These are phyloP conservation scores for Semnopithecus entellus DNA, from an alignment of 2,113 vertebrate species.

Conservation along the genomic window DNA sequence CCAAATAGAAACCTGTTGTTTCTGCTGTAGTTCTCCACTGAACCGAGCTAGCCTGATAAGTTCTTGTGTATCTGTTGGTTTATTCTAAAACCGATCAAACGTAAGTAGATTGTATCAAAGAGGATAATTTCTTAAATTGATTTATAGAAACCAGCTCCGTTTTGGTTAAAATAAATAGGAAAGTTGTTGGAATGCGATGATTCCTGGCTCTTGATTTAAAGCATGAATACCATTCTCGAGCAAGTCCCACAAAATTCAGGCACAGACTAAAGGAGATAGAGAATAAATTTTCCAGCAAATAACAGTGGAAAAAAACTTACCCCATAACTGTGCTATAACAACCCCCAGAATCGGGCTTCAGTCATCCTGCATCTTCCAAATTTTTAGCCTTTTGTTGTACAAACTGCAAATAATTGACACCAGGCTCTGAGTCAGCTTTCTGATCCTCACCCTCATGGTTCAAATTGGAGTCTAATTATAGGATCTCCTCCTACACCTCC, in stretches of 20 bases:
- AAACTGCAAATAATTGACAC: slow-evolving; percentile 61
- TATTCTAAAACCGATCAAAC: not conserved
- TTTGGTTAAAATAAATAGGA: slow-evolving; percentile 7
- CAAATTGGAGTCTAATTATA: slow-evolving; percentile 79
- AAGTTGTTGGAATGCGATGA: not conserved
- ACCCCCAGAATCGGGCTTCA: not conserved
- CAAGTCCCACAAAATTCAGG: slow-evolving; percentile 14
- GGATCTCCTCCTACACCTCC: slow-evolving; percentile 77
- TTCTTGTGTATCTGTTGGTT: not conserved
- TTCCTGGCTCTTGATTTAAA: not conserved
- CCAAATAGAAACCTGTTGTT: not conserved
- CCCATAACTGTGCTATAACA: not conserved
- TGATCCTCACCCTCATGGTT: slow-evolving; percentile 68
- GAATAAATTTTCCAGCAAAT: slow-evolving; percentile 9
- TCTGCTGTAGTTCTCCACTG: not conserved
- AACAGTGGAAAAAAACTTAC: not conserved
- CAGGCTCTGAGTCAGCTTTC: slow-evolving; percentile 73
- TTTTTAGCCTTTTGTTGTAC: slow-evolving; percentile 54
- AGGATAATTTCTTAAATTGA: not conserved
- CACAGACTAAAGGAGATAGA: not conserved
- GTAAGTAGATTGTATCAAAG: not conserved
- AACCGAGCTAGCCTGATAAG: not conserved
- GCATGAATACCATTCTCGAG: not conserved
- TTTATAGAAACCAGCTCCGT: not conserved
- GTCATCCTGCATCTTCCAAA: slow-evolving; percentile 22